Evolutionary conservation across 2,797 vertebrate species (phyloP).

Genomic region (Sylvilagus floridanus): DNA sequence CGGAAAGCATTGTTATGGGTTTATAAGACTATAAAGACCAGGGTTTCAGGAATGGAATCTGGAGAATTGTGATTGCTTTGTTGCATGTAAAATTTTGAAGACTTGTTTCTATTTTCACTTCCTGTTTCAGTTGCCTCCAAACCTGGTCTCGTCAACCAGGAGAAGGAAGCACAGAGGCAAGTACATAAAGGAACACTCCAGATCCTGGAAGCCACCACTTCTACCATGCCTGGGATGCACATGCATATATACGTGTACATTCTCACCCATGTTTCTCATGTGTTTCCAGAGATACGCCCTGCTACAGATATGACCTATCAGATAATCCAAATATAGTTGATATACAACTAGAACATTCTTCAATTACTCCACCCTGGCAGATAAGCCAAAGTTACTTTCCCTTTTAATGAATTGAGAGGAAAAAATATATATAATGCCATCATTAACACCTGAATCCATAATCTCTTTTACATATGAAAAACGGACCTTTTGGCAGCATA

Average conservation of each 20-base stretch:
- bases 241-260: background rate
- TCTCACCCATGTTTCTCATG: background rate
- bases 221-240: too few relatives aligned
- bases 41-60: background rate
- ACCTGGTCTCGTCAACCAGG: background rate
- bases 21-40: background rate
- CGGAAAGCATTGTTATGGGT: background rate
- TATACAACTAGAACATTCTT: background rate
- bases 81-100: background rate
- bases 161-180: background rate
- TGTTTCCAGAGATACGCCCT: background rate
- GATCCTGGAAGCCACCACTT: background rate
- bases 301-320: too few relatives aligned
- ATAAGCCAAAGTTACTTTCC: background rate
- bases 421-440: background rate
- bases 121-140: background rate
- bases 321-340: background rate
- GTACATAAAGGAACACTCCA: background rate
- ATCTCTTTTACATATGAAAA: background rate
- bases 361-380: background rate
- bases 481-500: background rate
- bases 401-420: background rate
- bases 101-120: background rate
- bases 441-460: background rate
- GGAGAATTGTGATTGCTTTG: background rate